Conservation (phyloP, 1,140 invertebrate species). For the Bombus sibiricus region DNA sequence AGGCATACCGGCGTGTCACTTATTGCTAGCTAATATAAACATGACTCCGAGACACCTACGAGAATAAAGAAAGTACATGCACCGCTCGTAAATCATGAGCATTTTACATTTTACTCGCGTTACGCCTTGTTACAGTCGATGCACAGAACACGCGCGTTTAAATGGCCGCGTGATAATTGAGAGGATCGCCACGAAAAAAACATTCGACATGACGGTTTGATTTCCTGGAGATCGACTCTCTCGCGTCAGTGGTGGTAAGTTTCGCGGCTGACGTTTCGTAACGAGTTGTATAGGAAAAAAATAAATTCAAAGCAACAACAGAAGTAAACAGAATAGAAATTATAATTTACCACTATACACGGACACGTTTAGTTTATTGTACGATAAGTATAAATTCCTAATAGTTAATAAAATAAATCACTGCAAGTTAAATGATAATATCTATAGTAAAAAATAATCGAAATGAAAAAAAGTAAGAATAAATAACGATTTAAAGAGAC, state of each 20-base stretch:
- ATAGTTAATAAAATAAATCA: no score
- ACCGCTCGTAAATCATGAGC: constrained; percentile 54
- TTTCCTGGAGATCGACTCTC: constrained; percentile 37
- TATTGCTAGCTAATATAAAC: constrained; percentile 67
- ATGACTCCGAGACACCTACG: constrained; percentile 60
- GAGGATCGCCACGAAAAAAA: not conserved
- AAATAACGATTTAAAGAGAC: not conserved
- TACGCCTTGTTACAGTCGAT: constrained; percentile 23
- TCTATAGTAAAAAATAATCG: not conserved
- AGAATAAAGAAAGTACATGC: constrained; percentile 40
- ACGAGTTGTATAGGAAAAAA: no score
- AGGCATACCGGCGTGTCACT: constrained; percentile 62
- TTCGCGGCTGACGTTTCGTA: not conserved
- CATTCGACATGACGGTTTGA: not conserved
- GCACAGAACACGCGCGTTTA: not conserved
- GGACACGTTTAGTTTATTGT: no score
- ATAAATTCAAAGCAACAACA: not conserved
- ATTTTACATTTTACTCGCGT: constrained; percentile 61
- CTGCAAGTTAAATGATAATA: not conserved
- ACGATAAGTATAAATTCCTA: no score
- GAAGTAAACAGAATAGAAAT: not conserved
- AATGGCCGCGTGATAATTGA: constrained; percentile 23
- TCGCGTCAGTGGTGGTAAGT: not conserved
- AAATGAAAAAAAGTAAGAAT: not conserved
- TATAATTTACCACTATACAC: not conserved